Conservation (phyloP, 2,888 invertebrate genomes). For the Vandiemenella viatica region DNA sequence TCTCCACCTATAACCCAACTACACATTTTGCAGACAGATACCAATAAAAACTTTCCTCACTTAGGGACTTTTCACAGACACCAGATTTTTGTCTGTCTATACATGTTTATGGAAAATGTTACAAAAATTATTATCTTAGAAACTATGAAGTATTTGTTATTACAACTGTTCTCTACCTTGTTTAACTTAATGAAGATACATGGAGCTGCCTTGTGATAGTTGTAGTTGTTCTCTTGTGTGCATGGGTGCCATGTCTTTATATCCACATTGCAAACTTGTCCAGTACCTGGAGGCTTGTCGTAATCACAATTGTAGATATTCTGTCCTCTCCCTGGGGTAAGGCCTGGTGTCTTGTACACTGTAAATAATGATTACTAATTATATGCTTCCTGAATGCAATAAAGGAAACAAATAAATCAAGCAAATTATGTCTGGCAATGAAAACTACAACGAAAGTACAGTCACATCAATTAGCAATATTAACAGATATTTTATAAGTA, state of each 20-base stretch:
- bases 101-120: too few species aligned
- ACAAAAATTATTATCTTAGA: too few species aligned
- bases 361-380: too few species aligned
- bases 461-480: neutral
- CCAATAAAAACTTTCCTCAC: too few species aligned
- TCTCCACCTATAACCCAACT: too few species aligned
- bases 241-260: slow-evolving; percentile 68
- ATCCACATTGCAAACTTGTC: slow-evolving; percentile 77
- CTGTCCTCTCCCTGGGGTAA: slow-evolving; percentile 54
- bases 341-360: slow-evolving; percentile 60
- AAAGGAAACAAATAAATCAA: neutral
- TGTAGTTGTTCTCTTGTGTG: slow-evolving; percentile 69
- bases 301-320: slow-evolving; percentile 64
- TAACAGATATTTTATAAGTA: neutral
- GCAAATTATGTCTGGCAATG: neutral
- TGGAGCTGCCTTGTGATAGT: slow-evolving; percentile 81
- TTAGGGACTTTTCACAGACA: too few species aligned
- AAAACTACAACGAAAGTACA: too few species aligned
- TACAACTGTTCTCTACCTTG: too few species aligned
- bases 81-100: too few species aligned
- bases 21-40: too few species aligned
- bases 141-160: too few species aligned
- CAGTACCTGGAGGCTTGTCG: slow-evolving; percentile 49
- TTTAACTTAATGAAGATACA: slow-evolving; percentile 93
- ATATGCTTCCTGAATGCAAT: neutral